These are phyloP conservation scores for Psophia crepitans DNA, from an alignment of 2,113 vertebrate genomes.

Conservation along the genomic window DNA sequence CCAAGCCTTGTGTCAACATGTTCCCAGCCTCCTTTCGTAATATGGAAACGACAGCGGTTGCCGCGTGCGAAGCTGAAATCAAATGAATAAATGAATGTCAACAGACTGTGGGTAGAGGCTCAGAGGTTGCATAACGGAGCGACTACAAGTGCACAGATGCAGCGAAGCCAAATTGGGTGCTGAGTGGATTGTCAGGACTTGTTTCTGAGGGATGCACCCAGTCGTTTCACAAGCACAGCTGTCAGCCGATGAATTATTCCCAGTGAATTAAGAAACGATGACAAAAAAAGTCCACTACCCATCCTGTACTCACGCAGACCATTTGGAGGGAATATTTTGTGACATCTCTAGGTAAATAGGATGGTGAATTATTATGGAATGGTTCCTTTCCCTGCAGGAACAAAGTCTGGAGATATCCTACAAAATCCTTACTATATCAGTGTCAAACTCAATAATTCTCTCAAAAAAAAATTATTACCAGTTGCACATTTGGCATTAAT, in stretches of 20 bases:
- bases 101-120: conserved; percentile 28
- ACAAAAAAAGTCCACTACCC: neutral
- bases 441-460: conserved; percentile 5
- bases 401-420: neutral
- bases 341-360: neutral
- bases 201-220: conserved; percentile 18
- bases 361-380: neutral
- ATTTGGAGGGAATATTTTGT: neutral
- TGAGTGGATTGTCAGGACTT: conserved; percentile 28
- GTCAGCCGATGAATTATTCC: conserved; percentile 20
- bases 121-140: conserved; percentile 31
- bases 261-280: neutral
- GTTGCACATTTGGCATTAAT: neutral
- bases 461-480: neutral
- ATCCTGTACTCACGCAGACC: neutral
- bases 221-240: conserved; percentile 28
- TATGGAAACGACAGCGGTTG: conserved; percentile 31
- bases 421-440: neutral
- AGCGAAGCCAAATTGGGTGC: neutral
- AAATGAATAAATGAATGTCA: conserved; percentile 64
- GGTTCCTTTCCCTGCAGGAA: neutral
- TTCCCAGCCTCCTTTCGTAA: conserved; percentile 11
- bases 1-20: conserved; percentile 30
- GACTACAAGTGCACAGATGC: conserved; percentile 28
- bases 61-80: conserved; percentile 20